phyloP scores from a whole-genome alignment of 1,140 invertebrate genomes.

The Asobara japonica region DNA sequence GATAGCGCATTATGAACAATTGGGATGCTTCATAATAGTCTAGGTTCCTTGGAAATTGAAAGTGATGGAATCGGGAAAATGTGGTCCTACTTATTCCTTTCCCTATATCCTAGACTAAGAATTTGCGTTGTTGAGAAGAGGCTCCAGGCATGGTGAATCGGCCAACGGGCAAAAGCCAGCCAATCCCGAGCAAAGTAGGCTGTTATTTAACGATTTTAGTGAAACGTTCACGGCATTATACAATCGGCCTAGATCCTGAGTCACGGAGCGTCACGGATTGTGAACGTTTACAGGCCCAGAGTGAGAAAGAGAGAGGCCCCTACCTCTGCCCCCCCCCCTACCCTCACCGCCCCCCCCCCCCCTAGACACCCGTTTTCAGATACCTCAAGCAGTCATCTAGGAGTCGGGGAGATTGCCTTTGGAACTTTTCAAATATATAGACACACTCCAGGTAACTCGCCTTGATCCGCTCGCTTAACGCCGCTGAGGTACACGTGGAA shows the following conservation, averaged over 20 bases:
- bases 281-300: slow-evolving; percentile 51
- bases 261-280: slow-evolving; percentile 65
- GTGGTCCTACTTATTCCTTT: not conserved
- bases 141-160: not conserved
- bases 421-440: not conserved
- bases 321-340: too few species aligned
- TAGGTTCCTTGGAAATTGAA: not conserved
- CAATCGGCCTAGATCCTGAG: slow-evolving; percentile 66
- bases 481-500: slow-evolving; percentile 31
- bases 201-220: slow-evolving; percentile 67
- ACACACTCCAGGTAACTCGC: slow-evolving; percentile 28
- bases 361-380: not conserved
- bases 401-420: slow-evolving; percentile 26
- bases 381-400: slow-evolving; percentile 1
- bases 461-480: slow-evolving; percentile 27
- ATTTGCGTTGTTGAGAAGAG: not conserved
- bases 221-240: slow-evolving; percentile 66
- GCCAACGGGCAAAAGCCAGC: not conserved
- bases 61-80: not conserved
- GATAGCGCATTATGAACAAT: too few species aligned
- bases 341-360: too few species aligned
- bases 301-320: slow-evolving; percentile 32
- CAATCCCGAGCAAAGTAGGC: slow-evolving; percentile 43
- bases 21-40: too few species aligned
- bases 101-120: not conserved